Evolutionary conservation across 2,113 vertebrate genomes (phyloP).

Genomic region (Limanda limanda): DNA sequence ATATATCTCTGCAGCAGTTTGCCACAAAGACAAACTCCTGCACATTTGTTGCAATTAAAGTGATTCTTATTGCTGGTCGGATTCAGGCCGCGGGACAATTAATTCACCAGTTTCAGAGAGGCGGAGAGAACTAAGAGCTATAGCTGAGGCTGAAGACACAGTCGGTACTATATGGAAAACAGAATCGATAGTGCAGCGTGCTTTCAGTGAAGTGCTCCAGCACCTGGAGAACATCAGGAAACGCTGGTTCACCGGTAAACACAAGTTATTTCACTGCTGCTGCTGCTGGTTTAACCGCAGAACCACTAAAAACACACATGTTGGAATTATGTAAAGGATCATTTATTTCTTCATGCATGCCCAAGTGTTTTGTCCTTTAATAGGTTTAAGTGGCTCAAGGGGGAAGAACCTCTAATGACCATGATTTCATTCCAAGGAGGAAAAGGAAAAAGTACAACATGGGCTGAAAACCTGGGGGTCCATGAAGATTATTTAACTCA

Average conservation of each 20-base stretch:
- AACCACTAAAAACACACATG: slow-evolving; percentile 35
- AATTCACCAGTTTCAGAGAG: slow-evolving; percentile 37
- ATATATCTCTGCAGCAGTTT: slow-evolving; percentile 50
- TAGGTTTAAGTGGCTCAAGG: slow-evolving; percentile 36
- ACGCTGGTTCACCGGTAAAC: slow-evolving; percentile 50
- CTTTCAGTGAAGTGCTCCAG: slow-evolving; percentile 60
- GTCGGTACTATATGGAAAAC: slow-evolving; percentile 44
- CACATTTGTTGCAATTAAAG: slow-evolving; percentile 58
- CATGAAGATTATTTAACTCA: neutral
- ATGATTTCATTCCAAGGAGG: slow-evolving; percentile 46
- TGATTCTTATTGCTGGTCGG: slow-evolving; percentile 40
- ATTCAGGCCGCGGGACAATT: slow-evolving; percentile 43
- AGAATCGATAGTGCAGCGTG: slow-evolving; percentile 67
- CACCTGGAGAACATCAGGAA: slow-evolving; percentile 61
- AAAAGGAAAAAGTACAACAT: neutral
- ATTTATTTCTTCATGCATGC: slow-evolving; percentile 22
- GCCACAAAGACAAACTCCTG: slow-evolving; percentile 39
- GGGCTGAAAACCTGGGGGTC: neutral
- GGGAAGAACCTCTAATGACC: slow-evolving; percentile 47
- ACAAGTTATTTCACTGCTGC: slow-evolving; percentile 46
- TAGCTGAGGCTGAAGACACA: slow-evolving; percentile 39
- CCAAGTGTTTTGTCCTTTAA: slow-evolving; percentile 54
- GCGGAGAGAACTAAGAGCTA: slow-evolving; percentile 29
- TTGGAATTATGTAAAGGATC: slow-evolving; percentile 38
- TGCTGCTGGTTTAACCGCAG: slow-evolving; percentile 48